phyloP scores from a whole-genome alignment of 2,113 vertebrate species.

The Shinisaurus crocodilurus region DNA sequence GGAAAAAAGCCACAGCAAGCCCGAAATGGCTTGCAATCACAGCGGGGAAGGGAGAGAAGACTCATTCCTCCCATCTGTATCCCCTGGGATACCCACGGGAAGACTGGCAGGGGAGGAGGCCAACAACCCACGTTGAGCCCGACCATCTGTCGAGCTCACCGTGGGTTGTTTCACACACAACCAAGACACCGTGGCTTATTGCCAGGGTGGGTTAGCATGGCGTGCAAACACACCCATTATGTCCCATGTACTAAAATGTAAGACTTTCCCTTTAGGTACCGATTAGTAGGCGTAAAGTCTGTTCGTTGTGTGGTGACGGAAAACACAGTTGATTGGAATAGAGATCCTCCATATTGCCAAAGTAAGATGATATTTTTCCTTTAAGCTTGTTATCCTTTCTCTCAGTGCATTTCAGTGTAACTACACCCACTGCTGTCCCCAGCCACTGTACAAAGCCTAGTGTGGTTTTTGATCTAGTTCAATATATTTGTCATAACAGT shows the following conservation, averaged over 20 bases:
- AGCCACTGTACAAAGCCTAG: not conserved
- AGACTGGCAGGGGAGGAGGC: too few relatives aligned
- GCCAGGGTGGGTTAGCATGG: too few relatives aligned
- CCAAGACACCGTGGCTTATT: too few relatives aligned
- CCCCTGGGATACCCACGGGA: too few relatives aligned
- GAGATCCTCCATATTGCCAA: rapidly evolving
- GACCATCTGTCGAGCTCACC: too few relatives aligned
- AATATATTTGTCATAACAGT: not conserved
- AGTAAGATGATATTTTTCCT: conserved; percentile 34
- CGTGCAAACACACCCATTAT: too few relatives aligned
- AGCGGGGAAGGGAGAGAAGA: too few relatives aligned
- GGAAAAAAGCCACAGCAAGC: too few relatives aligned
- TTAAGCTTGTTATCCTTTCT: not conserved
- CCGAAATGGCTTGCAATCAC: too few relatives aligned
- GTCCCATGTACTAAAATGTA: not conserved
- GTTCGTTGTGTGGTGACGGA: rapidly evolving
- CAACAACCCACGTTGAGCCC: too few relatives aligned
- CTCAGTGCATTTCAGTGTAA: rapidly evolving
- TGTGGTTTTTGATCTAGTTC: not conserved
- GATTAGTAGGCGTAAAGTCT: rapidly evolving
- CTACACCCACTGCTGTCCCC: not conserved
- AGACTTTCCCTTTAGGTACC: not conserved
- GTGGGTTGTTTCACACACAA: too few relatives aligned
- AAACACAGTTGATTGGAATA: rapidly evolving
- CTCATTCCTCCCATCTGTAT: too few relatives aligned